Evolutionary conservation across 2,888 invertebrate species (phyloP), one percentile per base, ranked within the genome.

Genomic region (Luffia ferchaultella): DNA sequence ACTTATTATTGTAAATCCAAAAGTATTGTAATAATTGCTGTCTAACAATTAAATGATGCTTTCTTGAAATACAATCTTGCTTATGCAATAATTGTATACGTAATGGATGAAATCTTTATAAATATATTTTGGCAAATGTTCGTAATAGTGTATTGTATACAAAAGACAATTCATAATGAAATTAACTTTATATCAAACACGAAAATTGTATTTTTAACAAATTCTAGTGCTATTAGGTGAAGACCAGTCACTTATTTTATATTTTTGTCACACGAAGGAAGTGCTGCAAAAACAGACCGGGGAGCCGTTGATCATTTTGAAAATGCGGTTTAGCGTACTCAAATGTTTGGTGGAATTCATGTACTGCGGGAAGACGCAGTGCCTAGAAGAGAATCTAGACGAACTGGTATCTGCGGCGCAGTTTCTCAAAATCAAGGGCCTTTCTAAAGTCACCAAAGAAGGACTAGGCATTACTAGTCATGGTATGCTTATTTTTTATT

Each of bases 341-440:
- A 90, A 90, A 70, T 88, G 89, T 46, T 79, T 91, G 53, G 87
- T 92, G 30, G 91, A 92, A 67, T 91, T 90, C 61, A 91, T 92
- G 88, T 92, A 92, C 63, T 90, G 89, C 62, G 91, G 91, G 1
- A 90, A 90, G 76, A 91, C 90, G 1, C 87, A 88, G 58, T 87
- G 91, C 57, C 75, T 87, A 48, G 89, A 90, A 67, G 88, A 89
- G 59, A 86, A 90, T 66, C 76, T 91, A 57, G 88, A 89, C 58
- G 88, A 90, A 59, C 67, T 92, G 47, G 85, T 90, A 46, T 88
- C 90, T 50, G 90, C 90, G 5, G 90, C 90, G 18, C 89, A 88
- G 65, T 87, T 90, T 62, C 86, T 92, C 54, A 89, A 90, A 72
- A 90, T 91, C 54, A 83, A 85, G 58, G 86, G 86, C 3, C 67